phyloP scores from a whole-genome alignment of 2,888 invertebrate species.

The Cheilosia pagana region DNA sequence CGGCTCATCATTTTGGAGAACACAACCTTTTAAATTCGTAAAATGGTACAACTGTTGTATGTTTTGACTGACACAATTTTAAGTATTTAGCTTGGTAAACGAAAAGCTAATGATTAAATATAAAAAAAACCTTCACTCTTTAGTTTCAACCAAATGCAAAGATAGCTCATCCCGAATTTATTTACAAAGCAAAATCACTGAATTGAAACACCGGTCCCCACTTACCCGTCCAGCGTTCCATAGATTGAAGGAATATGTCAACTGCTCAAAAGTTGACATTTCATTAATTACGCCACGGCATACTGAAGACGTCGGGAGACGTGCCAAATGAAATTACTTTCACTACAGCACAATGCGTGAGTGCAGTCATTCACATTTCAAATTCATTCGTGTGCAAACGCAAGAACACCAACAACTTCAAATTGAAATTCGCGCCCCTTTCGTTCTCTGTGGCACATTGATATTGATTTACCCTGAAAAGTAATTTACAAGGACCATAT shows the following conservation, averaged over 20 bases:
- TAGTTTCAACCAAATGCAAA: no score
- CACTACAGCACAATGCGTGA: conserved; percentile 47
- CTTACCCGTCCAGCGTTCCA: neutral
- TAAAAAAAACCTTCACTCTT: no score
- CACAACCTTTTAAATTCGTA: no score
- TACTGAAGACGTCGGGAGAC: neutral
- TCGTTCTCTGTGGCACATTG: conserved; percentile 16
- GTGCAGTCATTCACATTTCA: conserved; percentile 51
- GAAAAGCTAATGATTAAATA: no score
- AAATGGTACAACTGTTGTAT: no score
- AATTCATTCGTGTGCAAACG: conserved; percentile 51
- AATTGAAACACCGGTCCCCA: no score
- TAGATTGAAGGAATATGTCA: conserved; percentile 1
- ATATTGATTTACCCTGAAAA: conserved; percentile 66
- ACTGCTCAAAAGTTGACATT: conserved; percentile 57
- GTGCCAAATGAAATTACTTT: conserved; percentile 61
- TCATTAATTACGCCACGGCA: conserved; percentile 50
- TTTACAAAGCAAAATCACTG: no score
- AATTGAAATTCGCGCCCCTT: conserved; percentile 22
- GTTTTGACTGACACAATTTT: no score
- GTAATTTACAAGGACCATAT: conserved; percentile 61
- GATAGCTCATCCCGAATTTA: no score
- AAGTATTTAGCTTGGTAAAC: no score
- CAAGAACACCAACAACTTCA: conserved; percentile 51
- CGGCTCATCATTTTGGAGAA: no score